Evolutionary conservation across 2,113 vertebrate genomes (phyloP).

Genomic region (Ornithorhynchus anatinus): DNA sequence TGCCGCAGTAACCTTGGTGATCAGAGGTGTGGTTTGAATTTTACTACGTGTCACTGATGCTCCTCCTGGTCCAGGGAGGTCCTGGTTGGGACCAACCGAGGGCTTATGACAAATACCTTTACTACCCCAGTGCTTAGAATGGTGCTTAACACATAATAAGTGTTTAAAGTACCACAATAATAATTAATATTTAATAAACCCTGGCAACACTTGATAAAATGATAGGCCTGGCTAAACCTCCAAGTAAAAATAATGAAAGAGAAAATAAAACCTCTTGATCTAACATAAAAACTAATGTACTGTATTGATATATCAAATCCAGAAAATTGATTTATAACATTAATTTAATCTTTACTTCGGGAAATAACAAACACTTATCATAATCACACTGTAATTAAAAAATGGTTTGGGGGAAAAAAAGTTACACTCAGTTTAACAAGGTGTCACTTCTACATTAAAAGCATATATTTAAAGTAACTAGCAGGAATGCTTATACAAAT

Average conservation of each 20-base stretch:
- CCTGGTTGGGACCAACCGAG: no score
- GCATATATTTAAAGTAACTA: constrained; percentile 61
- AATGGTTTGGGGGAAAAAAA: no score
- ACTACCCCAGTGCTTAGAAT: no score
- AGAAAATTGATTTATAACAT: constrained; percentile 63
- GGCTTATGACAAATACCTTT: no score
- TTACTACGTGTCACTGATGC: no score
- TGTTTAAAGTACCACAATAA: no score
- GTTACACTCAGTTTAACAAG: constrained; percentile 44
- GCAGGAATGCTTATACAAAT: constrained; percentile 71
- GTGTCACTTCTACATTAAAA: constrained; percentile 66
- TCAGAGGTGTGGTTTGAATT: no score
- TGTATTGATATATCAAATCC: constrained; percentile 51
- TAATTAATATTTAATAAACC: no score
- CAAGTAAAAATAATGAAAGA: constrained; percentile 16
- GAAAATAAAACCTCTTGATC: constrained; percentile 33
- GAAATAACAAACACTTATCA: constrained; percentile 64
- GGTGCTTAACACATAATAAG: no score
- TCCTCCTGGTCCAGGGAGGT: no score
- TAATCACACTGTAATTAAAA: constrained; percentile 65
- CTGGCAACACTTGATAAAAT: constrained; percentile 26
- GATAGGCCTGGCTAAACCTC: constrained; percentile 3
- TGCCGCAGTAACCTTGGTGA: no score
- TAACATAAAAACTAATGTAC: constrained; percentile 3
- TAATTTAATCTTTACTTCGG: constrained; percentile 58